Percentiles rank a stretch among this genome's conserved stretches.
phyloP scores from a whole-genome alignment of 2,113 vertebrate species.

The Trichomycterus rosablanca region DNA sequence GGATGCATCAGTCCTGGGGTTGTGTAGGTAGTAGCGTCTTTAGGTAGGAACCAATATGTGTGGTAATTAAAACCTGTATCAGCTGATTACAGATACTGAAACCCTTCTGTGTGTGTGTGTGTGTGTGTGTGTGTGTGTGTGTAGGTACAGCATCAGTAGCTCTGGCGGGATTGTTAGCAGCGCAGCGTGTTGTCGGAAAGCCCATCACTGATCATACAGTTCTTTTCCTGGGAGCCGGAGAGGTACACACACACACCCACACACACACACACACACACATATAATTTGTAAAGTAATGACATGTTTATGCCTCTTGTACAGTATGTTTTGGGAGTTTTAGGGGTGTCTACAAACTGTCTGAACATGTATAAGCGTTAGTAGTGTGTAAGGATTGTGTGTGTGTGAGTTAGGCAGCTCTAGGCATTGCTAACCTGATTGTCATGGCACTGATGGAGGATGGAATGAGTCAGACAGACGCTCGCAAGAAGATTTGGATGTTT shows the following conservation, averaged over 20 bases:
- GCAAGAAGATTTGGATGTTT: conserved; percentile 87
- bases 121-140: too few relatives aligned
- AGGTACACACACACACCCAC: conserved; percentile 64
- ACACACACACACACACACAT: conserved; percentile 18
- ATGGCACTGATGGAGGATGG: conserved; percentile 89
- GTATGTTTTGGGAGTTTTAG: too few relatives aligned
- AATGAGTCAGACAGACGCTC: conserved; percentile 75
- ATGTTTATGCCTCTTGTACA: too few relatives aligned
- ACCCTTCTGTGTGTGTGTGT: too few relatives aligned
- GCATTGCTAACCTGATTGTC: conserved; percentile 94
- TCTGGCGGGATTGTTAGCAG: conserved; percentile 85
- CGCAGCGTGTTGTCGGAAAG: conserved; percentile 77
- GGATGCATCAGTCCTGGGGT: too few relatives aligned
- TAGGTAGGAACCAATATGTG: too few relatives aligned
- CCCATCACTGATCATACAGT: conserved; percentile 83
- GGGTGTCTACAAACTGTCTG: too few relatives aligned
- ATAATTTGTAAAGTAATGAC: neutral
- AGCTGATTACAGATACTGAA: too few relatives aligned
- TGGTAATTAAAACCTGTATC: too few relatives aligned
- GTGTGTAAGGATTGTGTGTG: neutral
- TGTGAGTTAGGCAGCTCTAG: conserved; percentile 81
- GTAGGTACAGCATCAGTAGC: conserved; percentile 90
- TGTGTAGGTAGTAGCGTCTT: too few relatives aligned
- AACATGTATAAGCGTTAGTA: neutral
- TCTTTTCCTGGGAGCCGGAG: conserved; percentile 94